These are phyloP conservation scores for Perca schrenkii DNA, from an alignment of 2,113 vertebrate genomes.

Conservation along the genomic window DNA sequence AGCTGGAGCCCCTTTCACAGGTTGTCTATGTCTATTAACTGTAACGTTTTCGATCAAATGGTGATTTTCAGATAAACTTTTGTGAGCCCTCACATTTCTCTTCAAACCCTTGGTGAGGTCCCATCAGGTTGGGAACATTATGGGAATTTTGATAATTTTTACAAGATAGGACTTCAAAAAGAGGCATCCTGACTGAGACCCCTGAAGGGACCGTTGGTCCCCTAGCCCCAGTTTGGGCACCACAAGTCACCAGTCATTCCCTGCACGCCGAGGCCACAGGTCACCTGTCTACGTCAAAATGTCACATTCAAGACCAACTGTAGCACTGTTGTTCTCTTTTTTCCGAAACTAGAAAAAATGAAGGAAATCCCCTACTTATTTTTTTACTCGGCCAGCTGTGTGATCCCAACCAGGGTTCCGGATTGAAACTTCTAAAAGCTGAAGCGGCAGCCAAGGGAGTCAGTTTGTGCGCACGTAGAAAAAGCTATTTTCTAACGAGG, in stretches of 20 bases:
- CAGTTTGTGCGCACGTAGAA: background rate
- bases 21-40: background rate
- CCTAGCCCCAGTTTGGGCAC: background rate
- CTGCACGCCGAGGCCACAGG: conserved; percentile 3
- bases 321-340: background rate
- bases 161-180: background rate
- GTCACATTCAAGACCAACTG: background rate
- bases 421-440: conserved; percentile 49
- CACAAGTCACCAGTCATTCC: conserved; percentile 42
- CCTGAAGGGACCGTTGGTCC: background rate
- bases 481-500: background rate
- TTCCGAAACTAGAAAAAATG: conserved; percentile 17
- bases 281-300: conserved; percentile 35
- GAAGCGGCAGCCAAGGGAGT: background rate
- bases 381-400: conserved; percentile 44
- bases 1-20: background rate
- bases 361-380: conserved; percentile 65
- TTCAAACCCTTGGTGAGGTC: background rate
- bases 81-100: background rate
- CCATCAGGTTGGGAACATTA: background rate
- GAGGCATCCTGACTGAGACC: background rate
- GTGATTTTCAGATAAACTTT: conserved; percentile 5
- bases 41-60: background rate
- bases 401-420: conserved; percentile 43
- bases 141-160: background rate